Base-by-base conservation (phyloP, 2,113 vertebrate species). In the Maccullochella peelii region DNA sequence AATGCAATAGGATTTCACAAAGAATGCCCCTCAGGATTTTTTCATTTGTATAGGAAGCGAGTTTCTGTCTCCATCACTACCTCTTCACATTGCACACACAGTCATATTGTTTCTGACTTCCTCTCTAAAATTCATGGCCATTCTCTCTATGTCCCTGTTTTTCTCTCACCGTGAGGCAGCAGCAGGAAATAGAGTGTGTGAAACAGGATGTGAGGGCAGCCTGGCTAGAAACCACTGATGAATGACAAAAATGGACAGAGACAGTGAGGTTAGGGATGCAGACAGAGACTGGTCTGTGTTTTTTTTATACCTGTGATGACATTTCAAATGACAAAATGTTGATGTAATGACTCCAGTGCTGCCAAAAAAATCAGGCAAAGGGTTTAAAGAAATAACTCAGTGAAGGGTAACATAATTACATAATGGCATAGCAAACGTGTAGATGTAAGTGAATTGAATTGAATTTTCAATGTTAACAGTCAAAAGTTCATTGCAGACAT, bases 151-250 rank as follows among this genome's bases (percentile, higher is more conserved):
- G 54, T 76, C 62, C n/a, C 27, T 25, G 23, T 79, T 82, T 73
- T 59, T 75, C 40, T 75, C 62, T 86, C 57, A 84, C 87, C 77
- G n/a, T 50, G 5, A 76, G 87, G 85, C 86, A 49, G 33, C 42
- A 21, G 77, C 30, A 88, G 79, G 75, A 93, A 91, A 86, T 88
- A 86, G 72, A 87, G 73, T 85, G 77, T 88, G 72, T 68, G 68
- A 86, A 89, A 89, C 89, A 89, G 78, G 82, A 91, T 84, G 85
- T 87, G 90, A 93, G 83, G 50, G 58, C 54, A 84, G 82, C 88
- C 88, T 69, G 54, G 44, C 58, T 65, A 3, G 50, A 58, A 86
- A 79, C 74, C 81, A 77, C 7, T 10, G 55, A 85, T 25, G 72
- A 55, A n/a, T 87, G 76, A 84, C 49, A 47, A 2, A 49, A 78